phyloP scores from a whole-genome alignment of 2,113 vertebrate species.

The Natator depressus region DNA sequence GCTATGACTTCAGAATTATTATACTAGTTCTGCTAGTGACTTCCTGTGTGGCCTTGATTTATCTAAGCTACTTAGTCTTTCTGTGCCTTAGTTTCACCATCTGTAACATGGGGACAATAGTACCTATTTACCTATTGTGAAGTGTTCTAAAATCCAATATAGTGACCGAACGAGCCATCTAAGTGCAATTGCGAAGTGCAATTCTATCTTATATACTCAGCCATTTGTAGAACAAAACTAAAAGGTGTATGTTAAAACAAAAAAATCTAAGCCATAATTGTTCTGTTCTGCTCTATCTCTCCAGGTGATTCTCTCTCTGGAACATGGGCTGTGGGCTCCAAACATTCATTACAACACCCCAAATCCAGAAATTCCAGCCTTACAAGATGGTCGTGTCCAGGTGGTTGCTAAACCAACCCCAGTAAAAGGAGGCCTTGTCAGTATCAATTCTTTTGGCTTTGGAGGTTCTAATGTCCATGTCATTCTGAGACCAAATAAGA shows the following conservation, averaged over 20 bases:
- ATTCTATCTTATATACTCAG: neutral
- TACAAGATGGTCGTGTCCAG: slow-evolving; percentile 82
- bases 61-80: neutral
- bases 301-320: slow-evolving; percentile 92
- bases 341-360: slow-evolving; percentile 91
- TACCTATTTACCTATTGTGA: neutral
- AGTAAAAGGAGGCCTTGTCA: slow-evolving; percentile 86
- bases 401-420: slow-evolving; percentile 87
- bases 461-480: slow-evolving; percentile 95
- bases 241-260: neutral
- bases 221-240: neutral
- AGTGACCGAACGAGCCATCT: neutral
- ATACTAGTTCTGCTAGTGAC: neutral
- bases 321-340: slow-evolving; percentile 92
- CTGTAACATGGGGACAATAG: neutral
- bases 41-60: neutral
- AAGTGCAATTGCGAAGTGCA: neutral
- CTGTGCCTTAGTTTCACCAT: neutral
- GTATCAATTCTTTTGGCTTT: slow-evolving; percentile 96
- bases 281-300: neutral
- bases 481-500: slow-evolving; percentile 84
- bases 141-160: neutral
- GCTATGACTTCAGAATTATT: neutral
- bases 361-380: slow-evolving; percentile 89
- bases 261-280: neutral